Evolutionary conservation across 2,113 vertebrate genomes (phyloP), one percentile per base, ranked within the genome.

Genomic region (Puntigrus tetrazona): DNA sequence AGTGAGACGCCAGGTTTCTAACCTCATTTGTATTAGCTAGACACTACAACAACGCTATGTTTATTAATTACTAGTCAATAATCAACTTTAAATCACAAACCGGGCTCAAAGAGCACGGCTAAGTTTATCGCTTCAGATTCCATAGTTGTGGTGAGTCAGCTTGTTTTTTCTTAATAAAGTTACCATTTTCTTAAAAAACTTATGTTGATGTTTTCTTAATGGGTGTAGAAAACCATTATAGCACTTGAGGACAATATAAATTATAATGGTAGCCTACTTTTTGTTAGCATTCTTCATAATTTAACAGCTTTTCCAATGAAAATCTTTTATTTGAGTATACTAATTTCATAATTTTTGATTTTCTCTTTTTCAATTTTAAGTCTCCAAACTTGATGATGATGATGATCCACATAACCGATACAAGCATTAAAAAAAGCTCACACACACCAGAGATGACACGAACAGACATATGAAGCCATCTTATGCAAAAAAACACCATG

Each of bases 401-500:
- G 18, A 3, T 67, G 63, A 31, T 7, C 14, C 18, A 20, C 47
- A 20, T 5, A 50, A 20, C 20, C 20, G 2, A 65, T 14, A 31
- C 6, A 31, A 31, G 8, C 11, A 5, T 41, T 10, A 72, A n/a
- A 67, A 65, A 65, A 63, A 50, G 63, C 16, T 14, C 16, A 31
- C 7, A 3, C 5, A 67, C 20, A 36, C 7, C 63, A 67, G 63
- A 36, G 31, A 1, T 18, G 9, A 41, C 31, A 25, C 5, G 2
- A 20, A 70, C 11, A 43, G 20, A 5, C 20, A 7, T n/a, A n/a
- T 18, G 6, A 77, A 73, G 36, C 29, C 57, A 72, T 70, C 14
- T 36, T 86, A 43, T 89, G 86, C 63, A 78, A 82, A 78, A 82
- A 93, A 93, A 92, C 87, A 92, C 88, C 43, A 84, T 86, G 77